Conservation (phyloP, 2,797 vertebrate species). For the Crypturellus tataupa region DNA sequence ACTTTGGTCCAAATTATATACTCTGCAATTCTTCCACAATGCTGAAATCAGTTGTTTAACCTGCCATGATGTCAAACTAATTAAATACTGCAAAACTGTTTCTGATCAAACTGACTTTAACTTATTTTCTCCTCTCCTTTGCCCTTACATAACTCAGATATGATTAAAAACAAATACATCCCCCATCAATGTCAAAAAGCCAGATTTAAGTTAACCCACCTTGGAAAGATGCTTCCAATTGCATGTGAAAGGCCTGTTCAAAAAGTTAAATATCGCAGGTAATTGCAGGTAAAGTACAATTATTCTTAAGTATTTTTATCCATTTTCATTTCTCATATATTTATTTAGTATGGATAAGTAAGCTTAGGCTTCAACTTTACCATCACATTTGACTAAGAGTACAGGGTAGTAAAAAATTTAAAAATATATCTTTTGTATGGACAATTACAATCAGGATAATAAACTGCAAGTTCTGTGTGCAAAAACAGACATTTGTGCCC, state of each 20-base stretch:
- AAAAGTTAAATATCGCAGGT: neutral
- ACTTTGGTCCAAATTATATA: too few relatives aligned
- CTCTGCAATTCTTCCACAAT: neutral
- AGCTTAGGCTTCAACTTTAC: neutral
- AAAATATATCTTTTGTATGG: neutral
- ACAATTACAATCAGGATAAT: neutral
- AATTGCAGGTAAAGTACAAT: neutral
- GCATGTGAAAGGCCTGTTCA: neutral
- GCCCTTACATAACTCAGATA: neutral
- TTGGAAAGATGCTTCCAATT: neutral
- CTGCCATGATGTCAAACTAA: neutral
- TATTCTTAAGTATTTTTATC: neutral
- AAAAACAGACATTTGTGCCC: neutral
- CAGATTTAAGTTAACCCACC: neutral
- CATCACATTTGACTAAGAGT: neutral
- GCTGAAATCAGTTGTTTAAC: neutral
- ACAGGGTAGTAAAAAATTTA: neutral
- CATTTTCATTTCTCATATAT: neutral
- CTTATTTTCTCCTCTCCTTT: neutral
- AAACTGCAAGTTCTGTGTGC: neutral
- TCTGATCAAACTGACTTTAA: neutral
- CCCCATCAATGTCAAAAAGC: neutral
- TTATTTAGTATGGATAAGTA: neutral
- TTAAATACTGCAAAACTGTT: neutral
- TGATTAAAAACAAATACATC: neutral